Conservation (phyloP, 2,797 vertebrate species). For the Natrix natrix region DNA sequence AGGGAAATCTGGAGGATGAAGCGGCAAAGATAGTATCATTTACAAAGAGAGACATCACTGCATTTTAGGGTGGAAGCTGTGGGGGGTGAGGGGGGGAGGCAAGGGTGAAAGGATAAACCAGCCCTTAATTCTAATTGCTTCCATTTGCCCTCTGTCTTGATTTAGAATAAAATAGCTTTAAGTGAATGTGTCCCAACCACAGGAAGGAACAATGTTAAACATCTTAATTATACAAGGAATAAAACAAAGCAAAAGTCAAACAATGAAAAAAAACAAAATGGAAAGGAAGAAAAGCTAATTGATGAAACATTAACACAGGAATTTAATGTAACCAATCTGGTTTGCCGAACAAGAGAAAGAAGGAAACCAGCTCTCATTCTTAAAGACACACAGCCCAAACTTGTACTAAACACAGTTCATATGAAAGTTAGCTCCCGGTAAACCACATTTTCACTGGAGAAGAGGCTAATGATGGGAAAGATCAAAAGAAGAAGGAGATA, state of each 20-base stretch:
- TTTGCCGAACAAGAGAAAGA: slow-evolving; percentile 29
- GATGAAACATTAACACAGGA: slow-evolving; percentile 56
- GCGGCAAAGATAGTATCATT: background rate
- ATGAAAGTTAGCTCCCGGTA: background rate
- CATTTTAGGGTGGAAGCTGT: background rate
- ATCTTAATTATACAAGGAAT: slow-evolving; percentile 55
- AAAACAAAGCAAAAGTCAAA: slow-evolving; percentile 66
- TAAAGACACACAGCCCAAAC: slow-evolving; percentile 1
- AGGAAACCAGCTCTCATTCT: slow-evolving; percentile 26
- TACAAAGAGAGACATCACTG: slow-evolving; percentile 10
- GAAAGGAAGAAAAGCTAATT: slow-evolving; percentile 55
- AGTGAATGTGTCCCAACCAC: slow-evolving; percentile 61
- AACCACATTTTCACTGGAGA: background rate
- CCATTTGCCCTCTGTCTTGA: slow-evolving; percentile 57
- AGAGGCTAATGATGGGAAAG: too few relatives aligned
- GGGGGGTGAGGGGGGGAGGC: too few relatives aligned
- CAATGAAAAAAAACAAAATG: slow-evolving; percentile 53
- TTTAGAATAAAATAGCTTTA: slow-evolving; percentile 45
- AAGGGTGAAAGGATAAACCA: background rate
- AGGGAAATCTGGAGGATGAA: background rate
- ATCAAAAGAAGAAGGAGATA: too few relatives aligned
- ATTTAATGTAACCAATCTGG: slow-evolving; percentile 48
- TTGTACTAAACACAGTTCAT: background rate
- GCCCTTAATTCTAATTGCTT: slow-evolving; percentile 60
- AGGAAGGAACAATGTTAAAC: slow-evolving; percentile 61